phyloP scores from a whole-genome alignment of 2,888 invertebrate genomes.

The Lepidochrysops patricia region DNA sequence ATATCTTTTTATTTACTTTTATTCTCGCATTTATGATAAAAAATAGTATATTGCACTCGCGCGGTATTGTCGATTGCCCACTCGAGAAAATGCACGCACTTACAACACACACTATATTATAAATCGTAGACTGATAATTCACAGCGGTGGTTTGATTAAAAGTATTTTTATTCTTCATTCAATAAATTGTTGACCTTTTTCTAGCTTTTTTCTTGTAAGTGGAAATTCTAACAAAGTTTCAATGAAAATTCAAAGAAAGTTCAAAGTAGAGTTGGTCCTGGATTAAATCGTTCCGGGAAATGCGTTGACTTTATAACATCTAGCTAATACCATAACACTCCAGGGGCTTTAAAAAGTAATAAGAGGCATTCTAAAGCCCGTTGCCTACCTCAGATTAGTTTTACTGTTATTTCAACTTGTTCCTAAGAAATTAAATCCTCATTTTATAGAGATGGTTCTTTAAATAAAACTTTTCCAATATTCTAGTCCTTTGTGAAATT shows the following conservation, averaged over 20 bases:
- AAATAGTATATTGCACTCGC: no score
- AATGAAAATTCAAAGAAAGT: constrained; percentile 12
- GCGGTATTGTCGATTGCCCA: no score
- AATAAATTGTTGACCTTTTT: not conserved
- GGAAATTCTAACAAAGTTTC: constrained; percentile 11
- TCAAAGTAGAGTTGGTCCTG: constrained; percentile 11
- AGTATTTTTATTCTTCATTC: not conserved
- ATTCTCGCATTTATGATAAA: no score
- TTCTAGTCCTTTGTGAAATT: no score
- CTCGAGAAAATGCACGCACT: no score
- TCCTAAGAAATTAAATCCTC: constrained; percentile 49
- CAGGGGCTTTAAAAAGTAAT: constrained; percentile 19
- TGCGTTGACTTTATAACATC: constrained; percentile 14
- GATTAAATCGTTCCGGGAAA: constrained; percentile 12
- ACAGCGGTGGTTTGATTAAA: not conserved
- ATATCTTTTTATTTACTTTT: no score
- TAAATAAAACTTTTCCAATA: not conserved
- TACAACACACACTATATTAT: no score
- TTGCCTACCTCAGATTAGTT: constrained; percentile 51
- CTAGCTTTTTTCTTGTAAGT: not conserved
- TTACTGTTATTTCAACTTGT: constrained; percentile 50
- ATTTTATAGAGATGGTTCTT: constrained; percentile 17
- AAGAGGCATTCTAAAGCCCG: constrained; percentile 25
- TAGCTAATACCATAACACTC: constrained; percentile 17
- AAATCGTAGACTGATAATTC: no score